phyloP scores from a whole-genome alignment of 1,140 invertebrate genomes.

The Drosophila truncata region DNA sequence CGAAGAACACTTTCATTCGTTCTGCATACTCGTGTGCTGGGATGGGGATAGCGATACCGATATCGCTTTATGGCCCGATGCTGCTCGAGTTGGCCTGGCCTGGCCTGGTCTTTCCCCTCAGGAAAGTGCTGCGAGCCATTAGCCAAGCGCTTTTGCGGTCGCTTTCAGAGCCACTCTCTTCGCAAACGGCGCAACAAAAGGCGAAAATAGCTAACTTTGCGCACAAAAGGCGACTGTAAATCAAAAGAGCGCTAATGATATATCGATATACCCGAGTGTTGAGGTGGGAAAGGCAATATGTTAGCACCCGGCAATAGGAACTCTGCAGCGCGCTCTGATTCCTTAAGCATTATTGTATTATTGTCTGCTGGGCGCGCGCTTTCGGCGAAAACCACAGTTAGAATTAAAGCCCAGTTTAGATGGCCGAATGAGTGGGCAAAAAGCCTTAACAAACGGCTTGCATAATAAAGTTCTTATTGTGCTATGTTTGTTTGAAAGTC shows the following conservation, averaged over 20 bases:
- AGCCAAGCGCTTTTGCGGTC: conserved; percentile 46
- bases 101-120: conserved; percentile 12
- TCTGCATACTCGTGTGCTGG: conserved; percentile 55
- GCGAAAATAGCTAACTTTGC: conserved; percentile 42
- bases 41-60: conserved; percentile 5
- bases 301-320: conserved; percentile 30
- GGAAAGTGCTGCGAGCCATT: conserved; percentile 69
- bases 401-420: conserved; percentile 45
- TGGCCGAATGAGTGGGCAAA: conserved; percentile 34
- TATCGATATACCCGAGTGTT: conserved; percentile 68
- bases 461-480: conserved; percentile 20
- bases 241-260: conserved; percentile 79
- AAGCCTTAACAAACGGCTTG: conserved; percentile 6
- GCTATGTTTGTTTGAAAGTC: background rate
- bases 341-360: conserved; percentile 50
- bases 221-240: conserved; percentile 77
- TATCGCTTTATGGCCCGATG: conserved; percentile 30
- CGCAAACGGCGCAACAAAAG: conserved; percentile 62
- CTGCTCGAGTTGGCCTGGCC: conserved; percentile 27
- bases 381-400: conserved; percentile 61
- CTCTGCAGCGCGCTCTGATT: conserved; percentile 62
- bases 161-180: conserved; percentile 42
- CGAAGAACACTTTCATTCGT: conserved; percentile 78
- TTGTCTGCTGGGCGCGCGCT: conserved; percentile 36
- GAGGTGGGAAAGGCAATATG: conserved; percentile 41